A percentile compares a stretch with the other conserved stretches of the same genome.
Conservation (phyloP, 37 sponge, comb jelly and placozoan species). For the Lycopodina hypogea region DNA sequence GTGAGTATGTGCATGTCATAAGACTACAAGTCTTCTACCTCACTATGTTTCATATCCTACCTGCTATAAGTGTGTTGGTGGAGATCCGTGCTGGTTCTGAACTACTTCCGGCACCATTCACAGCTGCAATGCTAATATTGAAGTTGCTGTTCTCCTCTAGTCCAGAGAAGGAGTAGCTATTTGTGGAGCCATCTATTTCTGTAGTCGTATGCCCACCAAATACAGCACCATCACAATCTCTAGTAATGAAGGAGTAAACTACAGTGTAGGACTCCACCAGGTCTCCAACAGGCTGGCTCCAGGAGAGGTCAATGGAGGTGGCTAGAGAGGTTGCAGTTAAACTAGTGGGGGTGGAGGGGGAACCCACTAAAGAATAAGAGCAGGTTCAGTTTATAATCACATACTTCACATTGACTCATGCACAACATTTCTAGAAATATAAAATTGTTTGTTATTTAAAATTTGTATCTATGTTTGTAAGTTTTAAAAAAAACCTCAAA, state of each 20-base stretch:
- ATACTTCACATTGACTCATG: too few relatives aligned
- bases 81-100: background rate
- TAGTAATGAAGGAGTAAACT: slow-evolving; percentile 1
- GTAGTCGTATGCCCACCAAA: background rate
- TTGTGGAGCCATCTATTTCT: background rate
- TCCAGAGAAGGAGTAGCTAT: slow-evolving; percentile 18
- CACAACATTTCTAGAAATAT: too few relatives aligned
- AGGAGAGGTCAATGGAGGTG: slow-evolving; percentile 37
- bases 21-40: too few relatives aligned
- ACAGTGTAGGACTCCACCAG: slow-evolving; percentile 33
- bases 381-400: too few relatives aligned
- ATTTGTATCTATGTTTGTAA: too few relatives aligned
- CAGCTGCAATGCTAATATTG: slow-evolving; percentile 19
- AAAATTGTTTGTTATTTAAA: too few relatives aligned
- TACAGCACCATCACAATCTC: background rate
- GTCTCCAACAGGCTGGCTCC: slow-evolving; percentile 20
- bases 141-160: slow-evolving; percentile 37
- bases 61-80: background rate
- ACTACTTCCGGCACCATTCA: slow-evolving; percentile 31
- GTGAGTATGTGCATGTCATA: background rate
- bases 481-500: too few relatives aligned
- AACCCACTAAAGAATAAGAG: too few relatives aligned
- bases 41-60: background rate
- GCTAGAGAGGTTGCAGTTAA: background rate
- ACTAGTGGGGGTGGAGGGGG: slow-evolving; percentile 3